Conservation (phyloP, 2,888 invertebrate species). For the Antitype chi region DNA sequence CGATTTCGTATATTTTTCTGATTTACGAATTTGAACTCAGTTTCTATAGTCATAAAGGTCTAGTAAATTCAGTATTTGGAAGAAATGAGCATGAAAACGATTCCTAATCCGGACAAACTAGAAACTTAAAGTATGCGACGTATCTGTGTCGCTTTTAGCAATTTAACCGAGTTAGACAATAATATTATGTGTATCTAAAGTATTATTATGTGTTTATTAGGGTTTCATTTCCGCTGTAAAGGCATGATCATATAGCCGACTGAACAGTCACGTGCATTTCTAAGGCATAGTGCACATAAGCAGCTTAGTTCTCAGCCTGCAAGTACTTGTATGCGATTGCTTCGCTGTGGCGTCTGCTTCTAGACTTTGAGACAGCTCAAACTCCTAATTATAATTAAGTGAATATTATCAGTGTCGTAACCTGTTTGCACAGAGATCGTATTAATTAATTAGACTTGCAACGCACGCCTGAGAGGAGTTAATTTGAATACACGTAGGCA, state of each 20-base stretch:
- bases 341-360: background rate
- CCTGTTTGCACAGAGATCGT: conserved; percentile 4
- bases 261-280: background rate
- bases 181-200: background rate
- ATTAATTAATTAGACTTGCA: conserved; percentile 23
- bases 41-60: background rate
- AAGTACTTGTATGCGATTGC: background rate
- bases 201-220: conserved; percentile 18
- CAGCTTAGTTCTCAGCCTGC: background rate
- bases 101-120: conserved; percentile 44
- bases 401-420: conserved; percentile 12
- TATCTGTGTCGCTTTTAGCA: conserved; percentile 41
- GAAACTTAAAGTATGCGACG: conserved; percentile 42
- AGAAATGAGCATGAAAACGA: conserved; percentile 33
- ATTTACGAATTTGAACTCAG: conserved; percentile 25
- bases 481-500: conserved; percentile 2
- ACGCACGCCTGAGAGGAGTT: conserved; percentile 3
- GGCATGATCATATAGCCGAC: background rate
- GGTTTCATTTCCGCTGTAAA: conserved; percentile 26
- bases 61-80: conserved; percentile 24
- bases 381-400: conserved; percentile 29
- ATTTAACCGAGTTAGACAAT: conserved; percentile 15
- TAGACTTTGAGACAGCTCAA: conserved; percentile 5
- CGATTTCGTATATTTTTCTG: conserved; percentile 39
- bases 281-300: background rate